Evolutionary conservation across 2,113 vertebrate genomes (phyloP).

Genomic region (Toxotes chatareus): DNA sequence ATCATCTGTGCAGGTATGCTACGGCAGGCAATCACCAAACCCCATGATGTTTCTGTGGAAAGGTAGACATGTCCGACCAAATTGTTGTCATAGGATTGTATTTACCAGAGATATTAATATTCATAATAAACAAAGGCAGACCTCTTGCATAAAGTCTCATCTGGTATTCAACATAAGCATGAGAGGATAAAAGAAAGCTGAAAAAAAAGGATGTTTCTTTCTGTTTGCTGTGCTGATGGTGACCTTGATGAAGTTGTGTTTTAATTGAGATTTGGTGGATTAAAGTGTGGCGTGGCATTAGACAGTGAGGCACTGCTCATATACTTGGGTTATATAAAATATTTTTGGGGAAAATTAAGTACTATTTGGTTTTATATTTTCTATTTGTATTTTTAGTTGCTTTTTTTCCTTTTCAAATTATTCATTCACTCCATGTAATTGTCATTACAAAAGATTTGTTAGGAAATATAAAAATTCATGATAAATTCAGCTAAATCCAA

Average conservation of each 20-base stretch:
- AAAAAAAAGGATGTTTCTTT: not conserved
- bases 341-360: not conserved
- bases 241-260: constrained; percentile 41
- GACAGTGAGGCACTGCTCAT: not conserved
- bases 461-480: not conserved
- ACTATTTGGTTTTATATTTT: not conserved
- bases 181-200: not conserved
- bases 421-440: not conserved
- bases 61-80: constrained; percentile 19
- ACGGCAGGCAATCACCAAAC: constrained; percentile 12
- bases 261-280: constrained; percentile 44
- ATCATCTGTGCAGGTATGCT: constrained; percentile 44
- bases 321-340: not conserved
- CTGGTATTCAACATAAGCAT: not conserved
- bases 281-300: not conserved
- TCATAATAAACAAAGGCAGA: constrained; percentile 35
- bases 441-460: not conserved
- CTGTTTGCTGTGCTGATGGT: constrained; percentile 10
- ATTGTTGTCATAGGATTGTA: constrained; percentile 33
- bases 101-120: constrained; percentile 40
- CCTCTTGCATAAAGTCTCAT: not conserved
- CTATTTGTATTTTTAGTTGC: not conserved
- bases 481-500: not conserved
- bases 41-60: constrained; percentile 25
- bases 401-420: not conserved